A percentile compares a stretch with the other conserved stretches of the same genome.
These are phyloP conservation scores for Pyrocoelia pectoralis DNA, from an alignment of 2,888 invertebrate species.

Conservation along the genomic window DNA sequence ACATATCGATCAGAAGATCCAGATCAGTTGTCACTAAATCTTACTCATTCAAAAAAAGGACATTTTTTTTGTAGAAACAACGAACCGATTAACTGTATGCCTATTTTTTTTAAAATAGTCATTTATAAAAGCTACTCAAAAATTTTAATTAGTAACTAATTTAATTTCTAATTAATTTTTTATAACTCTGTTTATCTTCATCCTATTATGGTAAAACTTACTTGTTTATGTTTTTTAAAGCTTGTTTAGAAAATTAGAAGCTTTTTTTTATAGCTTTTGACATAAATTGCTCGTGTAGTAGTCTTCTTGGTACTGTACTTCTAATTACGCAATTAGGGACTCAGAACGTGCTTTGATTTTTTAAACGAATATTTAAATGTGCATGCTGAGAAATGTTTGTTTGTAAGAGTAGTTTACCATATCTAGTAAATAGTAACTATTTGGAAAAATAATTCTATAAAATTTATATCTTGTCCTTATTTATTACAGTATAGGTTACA, in stretches of 20 bases:
- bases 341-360: too few species aligned
- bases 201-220: slow-evolving; percentile 9
- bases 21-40: slow-evolving; percentile 22
- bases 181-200: background rate
- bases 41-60: slow-evolving; percentile 11
- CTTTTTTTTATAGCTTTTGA: background rate
- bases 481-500: too few species aligned
- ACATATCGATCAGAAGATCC: slow-evolving; percentile 51
- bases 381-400: too few species aligned
- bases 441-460: too few species aligned
- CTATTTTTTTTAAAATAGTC: background rate
- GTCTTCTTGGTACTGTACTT: too few species aligned
- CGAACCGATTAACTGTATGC: slow-evolving; percentile 10
- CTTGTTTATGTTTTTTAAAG: slow-evolving; percentile 3
- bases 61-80: slow-evolving; percentile 21
- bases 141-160: slow-evolving; percentile 7
- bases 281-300: too few species aligned
- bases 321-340: too few species aligned
- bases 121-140: slow-evolving; percentile 2
- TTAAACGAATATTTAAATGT: too few species aligned
- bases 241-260: background rate
- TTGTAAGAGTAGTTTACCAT: too few species aligned
- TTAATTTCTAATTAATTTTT: slow-evolving; percentile 21
- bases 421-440: too few species aligned
- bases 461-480: too few species aligned